Conservation (phyloP, 1,140 invertebrate genomes). For the Tyrophagus putrescentiae region DNA sequence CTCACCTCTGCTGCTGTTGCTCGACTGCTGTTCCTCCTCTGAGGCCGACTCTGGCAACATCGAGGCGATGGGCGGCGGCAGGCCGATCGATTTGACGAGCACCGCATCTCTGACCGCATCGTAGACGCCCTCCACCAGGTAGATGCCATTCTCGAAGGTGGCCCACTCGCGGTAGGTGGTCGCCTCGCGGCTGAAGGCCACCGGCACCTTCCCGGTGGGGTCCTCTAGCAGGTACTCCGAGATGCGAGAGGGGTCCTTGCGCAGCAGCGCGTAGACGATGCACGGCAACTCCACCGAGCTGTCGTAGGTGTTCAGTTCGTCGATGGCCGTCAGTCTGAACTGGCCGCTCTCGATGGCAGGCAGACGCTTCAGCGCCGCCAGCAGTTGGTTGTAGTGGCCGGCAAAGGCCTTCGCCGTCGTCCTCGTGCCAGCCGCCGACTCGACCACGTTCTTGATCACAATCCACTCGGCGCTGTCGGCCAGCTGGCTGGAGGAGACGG, state of each 20-base stretch:
- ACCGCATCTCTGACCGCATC: background rate
- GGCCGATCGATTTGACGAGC: slow-evolving; percentile 16
- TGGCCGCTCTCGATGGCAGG: background rate
- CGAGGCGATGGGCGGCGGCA: background rate
- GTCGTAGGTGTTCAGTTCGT: slow-evolving; percentile 13
- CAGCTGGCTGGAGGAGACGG: background rate
- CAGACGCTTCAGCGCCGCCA: background rate
- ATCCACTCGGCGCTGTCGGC: background rate
- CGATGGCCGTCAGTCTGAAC: slow-evolving; percentile 12
- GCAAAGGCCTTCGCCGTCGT: background rate
- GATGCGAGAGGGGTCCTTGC: slow-evolving; percentile 14
- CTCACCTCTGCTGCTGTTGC: background rate
- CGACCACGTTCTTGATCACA: background rate
- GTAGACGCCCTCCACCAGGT: slow-evolving; percentile 20
- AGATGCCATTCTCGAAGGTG: slow-evolving; percentile 11
- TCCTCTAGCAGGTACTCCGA: slow-evolving; percentile 16
- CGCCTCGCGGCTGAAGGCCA: background rate
- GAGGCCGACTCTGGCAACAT: background rate
- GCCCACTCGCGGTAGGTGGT: background rate
- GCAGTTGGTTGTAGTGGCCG: background rate
- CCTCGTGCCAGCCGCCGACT: background rate
- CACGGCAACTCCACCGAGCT: slow-evolving; percentile 1
- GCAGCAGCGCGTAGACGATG: slow-evolving; percentile 20
- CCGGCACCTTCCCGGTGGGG: slow-evolving; percentile 10
- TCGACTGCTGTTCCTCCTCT: background rate